Evolutionary conservation across 92 coral and sea anemone genomes (phyloP).

Genomic region (Virgularia gustaviana): DNA sequence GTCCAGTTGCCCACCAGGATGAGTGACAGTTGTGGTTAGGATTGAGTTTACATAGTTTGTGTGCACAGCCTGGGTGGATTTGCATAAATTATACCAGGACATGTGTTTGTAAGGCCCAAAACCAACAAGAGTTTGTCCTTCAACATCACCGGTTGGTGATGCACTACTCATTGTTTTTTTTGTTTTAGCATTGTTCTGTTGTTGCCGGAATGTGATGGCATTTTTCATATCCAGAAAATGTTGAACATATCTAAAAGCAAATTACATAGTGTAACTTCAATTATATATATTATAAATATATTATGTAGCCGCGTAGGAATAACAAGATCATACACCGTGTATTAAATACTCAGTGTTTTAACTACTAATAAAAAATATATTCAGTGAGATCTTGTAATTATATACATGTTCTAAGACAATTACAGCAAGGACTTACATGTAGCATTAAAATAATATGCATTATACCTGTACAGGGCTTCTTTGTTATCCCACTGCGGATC

Average conservation of each 20-base stretch:
- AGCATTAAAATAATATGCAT: too few species aligned
- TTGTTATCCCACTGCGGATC: conserved; percentile 25
- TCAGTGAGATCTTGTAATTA: too few species aligned
- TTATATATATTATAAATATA: too few species aligned
- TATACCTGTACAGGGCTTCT: background rate
- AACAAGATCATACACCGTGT: too few species aligned
- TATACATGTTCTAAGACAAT: too few species aligned
- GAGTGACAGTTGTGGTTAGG: background rate
- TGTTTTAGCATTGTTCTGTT: background rate
- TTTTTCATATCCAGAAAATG: background rate
- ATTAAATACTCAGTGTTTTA: too few species aligned
- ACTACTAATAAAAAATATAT: too few species aligned
- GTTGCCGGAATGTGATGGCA: background rate
- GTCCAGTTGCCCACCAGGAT: conserved; percentile 6
- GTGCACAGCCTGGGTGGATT: background rate
- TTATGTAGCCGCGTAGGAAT: too few species aligned
- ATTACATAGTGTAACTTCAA: too few species aligned
- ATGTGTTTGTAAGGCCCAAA: conserved; percentile 9
- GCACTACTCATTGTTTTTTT: background rate
- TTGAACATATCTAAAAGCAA: background rate
- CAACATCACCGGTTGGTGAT: background rate
- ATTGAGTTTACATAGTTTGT: background rate
- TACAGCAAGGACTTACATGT: too few species aligned
- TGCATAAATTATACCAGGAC: background rate
- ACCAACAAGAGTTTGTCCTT: background rate